A percentile compares a stretch with the other conserved stretches of the same genome.
Conservation (phyloP, 2,888 invertebrate genomes). For the Cantharis rustica region DNA sequence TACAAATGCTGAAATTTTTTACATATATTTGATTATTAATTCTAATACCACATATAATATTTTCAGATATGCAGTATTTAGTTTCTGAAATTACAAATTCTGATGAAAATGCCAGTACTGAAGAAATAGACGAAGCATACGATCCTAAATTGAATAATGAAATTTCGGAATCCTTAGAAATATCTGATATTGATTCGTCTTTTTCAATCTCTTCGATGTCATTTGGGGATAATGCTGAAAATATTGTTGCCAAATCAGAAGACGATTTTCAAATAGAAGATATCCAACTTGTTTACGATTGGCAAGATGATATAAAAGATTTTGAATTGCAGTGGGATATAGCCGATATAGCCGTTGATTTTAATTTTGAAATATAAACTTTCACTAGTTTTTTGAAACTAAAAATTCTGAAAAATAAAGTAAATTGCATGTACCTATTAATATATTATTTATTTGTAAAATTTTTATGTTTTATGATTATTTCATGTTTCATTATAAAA, state of each 20-base stretch:
- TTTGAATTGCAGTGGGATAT: not conserved
- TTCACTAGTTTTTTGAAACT: not conserved
- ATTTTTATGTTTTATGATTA: too few relatives aligned
- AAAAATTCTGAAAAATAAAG: not conserved
- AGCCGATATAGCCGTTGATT: not conserved
- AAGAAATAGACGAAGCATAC: rapidly evolving
- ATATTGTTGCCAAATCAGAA: not conserved
- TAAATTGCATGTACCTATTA: not conserved
- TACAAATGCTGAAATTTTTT: not conserved
- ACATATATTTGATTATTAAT: too few relatives aligned
- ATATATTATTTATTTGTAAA: not conserved
- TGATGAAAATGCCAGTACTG: not conserved
- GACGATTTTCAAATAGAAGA: not conserved
- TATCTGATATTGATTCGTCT: not conserved
- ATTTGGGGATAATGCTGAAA: not conserved
- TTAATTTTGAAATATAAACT: not conserved
- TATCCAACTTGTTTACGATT: not conserved
- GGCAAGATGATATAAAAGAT: not conserved
- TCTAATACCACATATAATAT: not conserved
- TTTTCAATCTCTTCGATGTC: not conserved
- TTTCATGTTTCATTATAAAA: too few relatives aligned
- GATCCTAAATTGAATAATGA: not conserved
- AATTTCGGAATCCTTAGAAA: not conserved
- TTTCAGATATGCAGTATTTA: not conserved
- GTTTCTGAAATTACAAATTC: not conserved